Evolutionary conservation across 2,888 invertebrate species (phyloP).

Genomic region (Lasioglossum morio): DNA sequence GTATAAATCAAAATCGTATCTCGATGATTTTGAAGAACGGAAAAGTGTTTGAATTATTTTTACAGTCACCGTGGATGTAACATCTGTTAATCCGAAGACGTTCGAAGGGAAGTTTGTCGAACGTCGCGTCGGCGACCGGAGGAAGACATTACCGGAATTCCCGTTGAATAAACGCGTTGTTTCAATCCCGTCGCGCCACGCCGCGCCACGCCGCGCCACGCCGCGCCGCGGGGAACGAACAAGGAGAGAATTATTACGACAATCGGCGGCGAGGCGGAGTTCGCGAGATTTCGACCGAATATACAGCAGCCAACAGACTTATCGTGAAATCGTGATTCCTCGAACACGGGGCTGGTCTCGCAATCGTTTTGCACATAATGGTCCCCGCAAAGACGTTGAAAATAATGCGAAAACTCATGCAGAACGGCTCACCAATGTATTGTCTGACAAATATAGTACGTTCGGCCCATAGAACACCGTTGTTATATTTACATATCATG

Average conservation of each 20-base stretch:
- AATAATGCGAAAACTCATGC: slow-evolving; percentile 51
- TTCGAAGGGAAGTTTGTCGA: background rate
- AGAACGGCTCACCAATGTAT: slow-evolving; percentile 43
- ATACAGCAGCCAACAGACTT: slow-evolving; percentile 33
- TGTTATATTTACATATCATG: slow-evolving; percentile 56
- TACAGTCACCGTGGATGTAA: background rate
- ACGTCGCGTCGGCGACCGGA: background rate
- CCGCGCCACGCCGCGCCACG: too few relatives aligned
- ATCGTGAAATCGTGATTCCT: slow-evolving; percentile 45
- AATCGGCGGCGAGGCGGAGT: background rate
- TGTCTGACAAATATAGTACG: slow-evolving; percentile 59
- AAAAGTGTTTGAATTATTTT: background rate
- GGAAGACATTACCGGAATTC: slow-evolving; percentile 29
- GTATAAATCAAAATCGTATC: too few relatives aligned
- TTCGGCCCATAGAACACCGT: slow-evolving; percentile 27
- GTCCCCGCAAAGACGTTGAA: slow-evolving; percentile 33
- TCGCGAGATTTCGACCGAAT: slow-evolving; percentile 13
- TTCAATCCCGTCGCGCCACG: background rate
- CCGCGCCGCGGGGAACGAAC: background rate
- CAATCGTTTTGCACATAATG: slow-evolving; percentile 58
- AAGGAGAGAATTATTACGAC: slow-evolving; percentile 28
- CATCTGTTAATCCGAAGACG: background rate
- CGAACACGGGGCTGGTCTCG: slow-evolving; percentile 8
- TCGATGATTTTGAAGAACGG: background rate
- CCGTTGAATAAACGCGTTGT: slow-evolving; percentile 28